These are phyloP conservation scores for Chymomyza amoena DNA, from an alignment of 2,888 invertebrate genomes.

Conservation along the genomic window DNA sequence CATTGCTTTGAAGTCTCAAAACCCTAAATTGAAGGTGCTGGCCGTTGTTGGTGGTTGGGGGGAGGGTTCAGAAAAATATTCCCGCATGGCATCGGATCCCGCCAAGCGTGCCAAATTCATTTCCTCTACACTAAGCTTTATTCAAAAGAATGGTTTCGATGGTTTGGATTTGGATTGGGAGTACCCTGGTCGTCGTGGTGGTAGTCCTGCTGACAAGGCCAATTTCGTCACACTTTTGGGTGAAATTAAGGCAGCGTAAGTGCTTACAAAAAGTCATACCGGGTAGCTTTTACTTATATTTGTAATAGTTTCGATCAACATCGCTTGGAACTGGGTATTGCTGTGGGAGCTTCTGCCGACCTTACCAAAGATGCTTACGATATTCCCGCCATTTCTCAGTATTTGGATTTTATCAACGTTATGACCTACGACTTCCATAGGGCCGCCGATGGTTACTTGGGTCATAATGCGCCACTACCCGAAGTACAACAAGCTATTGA, in stretches of 20 bases:
- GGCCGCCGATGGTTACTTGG: constrained; percentile 47
- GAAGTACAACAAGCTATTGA: constrained; percentile 91
- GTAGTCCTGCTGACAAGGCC: constrained; percentile 83
- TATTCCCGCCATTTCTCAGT: constrained; percentile 55
- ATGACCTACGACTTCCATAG: constrained; percentile 71
- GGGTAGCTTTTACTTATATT: background rate
- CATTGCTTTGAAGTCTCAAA: constrained; percentile 54
- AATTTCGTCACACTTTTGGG: constrained; percentile 81
- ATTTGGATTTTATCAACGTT: constrained; percentile 65
- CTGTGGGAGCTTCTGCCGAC: constrained; percentile 73
- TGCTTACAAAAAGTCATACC: constrained; percentile 77
- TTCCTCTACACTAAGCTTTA: constrained; percentile 85
- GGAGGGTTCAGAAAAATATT: constrained; percentile 93
- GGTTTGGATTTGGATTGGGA: constrained; percentile 97
- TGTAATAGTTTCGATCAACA: constrained; percentile 42
- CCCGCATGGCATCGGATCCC: constrained; percentile 87
- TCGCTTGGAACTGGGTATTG: constrained; percentile 84
- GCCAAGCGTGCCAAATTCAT: constrained; percentile 86
- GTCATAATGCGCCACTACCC: constrained; percentile 77
- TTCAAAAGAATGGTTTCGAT: constrained; percentile 89
- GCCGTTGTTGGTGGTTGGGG: constrained; percentile 96
- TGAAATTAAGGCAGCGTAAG: constrained; percentile 61
- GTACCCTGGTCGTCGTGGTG: constrained; percentile 84
- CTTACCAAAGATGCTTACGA: constrained; percentile 57
- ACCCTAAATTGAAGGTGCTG: constrained; percentile 82